Base-by-base conservation (phyloP, 2,888 invertebrate species). In the Torymus texanus region DNA sequence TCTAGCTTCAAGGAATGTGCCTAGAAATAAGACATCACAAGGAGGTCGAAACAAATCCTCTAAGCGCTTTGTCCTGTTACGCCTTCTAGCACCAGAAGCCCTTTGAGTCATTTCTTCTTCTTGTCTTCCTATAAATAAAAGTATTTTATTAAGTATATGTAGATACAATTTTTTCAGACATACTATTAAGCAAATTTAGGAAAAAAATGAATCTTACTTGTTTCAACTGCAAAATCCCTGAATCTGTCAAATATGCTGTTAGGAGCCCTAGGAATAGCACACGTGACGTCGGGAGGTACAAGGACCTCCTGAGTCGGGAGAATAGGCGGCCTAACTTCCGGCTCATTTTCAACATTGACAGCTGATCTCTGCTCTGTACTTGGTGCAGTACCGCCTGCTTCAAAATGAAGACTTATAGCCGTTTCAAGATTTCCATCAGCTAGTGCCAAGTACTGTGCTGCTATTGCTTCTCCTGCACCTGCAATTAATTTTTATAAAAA, bases 31-130 rank as follows among this genome's bases (percentile, higher is more conserved):
- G 62, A 95, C 91, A 85, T 94, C 94, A 76, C 93, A 91, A 0
- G 95, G 95, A 11, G 95, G 95, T 75, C 93, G 91, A 87, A 93
- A 95, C 21, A 95, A 90, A 86, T 94, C 94, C 88, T 94, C 94
- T 58, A 95, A 89, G 53, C 93, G 92, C 83, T 90, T 90, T 59
- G 91, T 91, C 88, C 91, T 92, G 51, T 85, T 87, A 59, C 73
- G 72, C 14, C 85, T 85, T 80, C 85, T 87, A 4, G 83, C 78
- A 1, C 89, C 90, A 18, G 86, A 83, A 18, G 87, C 89, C 83
- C 86, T 85, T 18, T 86, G 84, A 8, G 89, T 86, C 89, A 90
- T 86, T 84, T 90, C 89, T 83, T 90, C 90, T 79, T 90, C 90
- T 82, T 90, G 90, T 16, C 88, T 86, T 76, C 85, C 90, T 90